These are phyloP conservation scores for Ethmia dodecea DNA, from an alignment of 2,888 invertebrate genomes.

Conservation along the genomic window DNA sequence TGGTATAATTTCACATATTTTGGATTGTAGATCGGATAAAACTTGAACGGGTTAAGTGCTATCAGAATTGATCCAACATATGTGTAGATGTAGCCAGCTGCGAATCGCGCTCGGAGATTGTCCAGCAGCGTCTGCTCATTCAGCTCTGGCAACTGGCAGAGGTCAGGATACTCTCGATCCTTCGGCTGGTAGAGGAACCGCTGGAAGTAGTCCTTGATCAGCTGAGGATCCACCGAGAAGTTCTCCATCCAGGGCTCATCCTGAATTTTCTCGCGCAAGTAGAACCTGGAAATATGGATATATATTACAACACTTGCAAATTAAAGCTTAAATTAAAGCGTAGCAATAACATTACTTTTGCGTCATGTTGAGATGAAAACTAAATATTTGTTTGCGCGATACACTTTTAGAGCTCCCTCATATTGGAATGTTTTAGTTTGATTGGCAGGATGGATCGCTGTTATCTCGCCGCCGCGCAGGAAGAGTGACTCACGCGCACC, in stretches of 20 bases:
- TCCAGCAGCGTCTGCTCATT: conserved; percentile 95
- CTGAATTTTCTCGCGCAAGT: conserved; percentile 90
- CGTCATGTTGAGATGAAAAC: conserved; percentile 44
- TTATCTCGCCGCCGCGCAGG: conserved; percentile 64
- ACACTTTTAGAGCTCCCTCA: conserved; percentile 1
- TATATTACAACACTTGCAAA: conserved; percentile 2
- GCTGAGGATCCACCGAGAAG: conserved; percentile 93
- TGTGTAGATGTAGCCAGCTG: conserved; percentile 95
- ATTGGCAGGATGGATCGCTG: conserved; percentile 70
- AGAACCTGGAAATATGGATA: conserved; percentile 80
- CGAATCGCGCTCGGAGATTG: conserved; percentile 92
- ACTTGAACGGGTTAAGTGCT: conserved; percentile 95
- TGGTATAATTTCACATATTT: conserved; percentile 98
- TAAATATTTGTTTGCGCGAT: conserved; percentile 31
- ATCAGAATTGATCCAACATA: conserved; percentile 97
- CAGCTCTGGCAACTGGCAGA: conserved; percentile 96
- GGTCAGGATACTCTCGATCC: conserved; percentile 95
- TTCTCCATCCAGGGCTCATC: conserved; percentile 92
- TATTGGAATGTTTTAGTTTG: conserved; percentile 52
- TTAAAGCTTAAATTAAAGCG: conserved; percentile 14
- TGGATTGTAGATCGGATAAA: conserved; percentile 98
- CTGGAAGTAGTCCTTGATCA: conserved; percentile 94
- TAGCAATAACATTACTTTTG: conserved; percentile 49
- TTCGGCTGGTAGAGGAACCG: conserved; percentile 94
- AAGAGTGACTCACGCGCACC: conserved; percentile 62